These are phyloP conservation scores for Turnix velox DNA, from an alignment of 2,113 vertebrate genomes.

Conservation along the genomic window DNA sequence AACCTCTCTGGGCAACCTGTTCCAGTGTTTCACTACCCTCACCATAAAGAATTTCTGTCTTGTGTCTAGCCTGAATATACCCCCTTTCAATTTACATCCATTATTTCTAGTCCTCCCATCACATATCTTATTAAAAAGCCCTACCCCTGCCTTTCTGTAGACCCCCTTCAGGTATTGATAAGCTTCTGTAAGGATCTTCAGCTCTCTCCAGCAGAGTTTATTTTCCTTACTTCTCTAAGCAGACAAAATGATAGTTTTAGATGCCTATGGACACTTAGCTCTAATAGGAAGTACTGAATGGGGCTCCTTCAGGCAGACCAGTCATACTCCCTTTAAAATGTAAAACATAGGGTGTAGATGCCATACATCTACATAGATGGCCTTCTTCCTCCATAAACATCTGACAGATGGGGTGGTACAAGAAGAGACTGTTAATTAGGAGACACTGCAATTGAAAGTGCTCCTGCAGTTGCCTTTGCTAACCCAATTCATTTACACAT, in stretches of 20 bases:
- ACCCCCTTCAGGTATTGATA: neutral
- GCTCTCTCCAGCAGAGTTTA: neutral
- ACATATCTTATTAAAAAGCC: too few species aligned
- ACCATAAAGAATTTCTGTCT: too few species aligned
- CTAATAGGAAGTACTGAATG: neutral
- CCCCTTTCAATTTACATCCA: too few species aligned
- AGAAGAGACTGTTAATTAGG: neutral
- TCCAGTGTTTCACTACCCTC: too few species aligned
- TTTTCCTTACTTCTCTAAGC: neutral
- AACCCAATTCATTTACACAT: neutral
- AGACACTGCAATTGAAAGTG: neutral
- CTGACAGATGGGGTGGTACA: neutral
- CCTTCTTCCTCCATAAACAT: neutral
- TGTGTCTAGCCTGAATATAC: too few species aligned
- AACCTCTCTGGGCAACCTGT: too few species aligned
- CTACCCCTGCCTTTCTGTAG: too few species aligned
- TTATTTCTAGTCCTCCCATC: too few species aligned
- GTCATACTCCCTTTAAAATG: neutral
- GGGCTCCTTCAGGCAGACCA: neutral
- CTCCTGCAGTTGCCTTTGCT: neutral
- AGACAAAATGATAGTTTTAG: neutral
- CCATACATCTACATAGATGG: too few species aligned
- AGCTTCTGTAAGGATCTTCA: neutral
- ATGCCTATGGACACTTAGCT: neutral
- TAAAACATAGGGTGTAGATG: neutral